phyloP scores from a whole-genome alignment of 1,140 invertebrate species.

The Euura saliciscinereae region DNA sequence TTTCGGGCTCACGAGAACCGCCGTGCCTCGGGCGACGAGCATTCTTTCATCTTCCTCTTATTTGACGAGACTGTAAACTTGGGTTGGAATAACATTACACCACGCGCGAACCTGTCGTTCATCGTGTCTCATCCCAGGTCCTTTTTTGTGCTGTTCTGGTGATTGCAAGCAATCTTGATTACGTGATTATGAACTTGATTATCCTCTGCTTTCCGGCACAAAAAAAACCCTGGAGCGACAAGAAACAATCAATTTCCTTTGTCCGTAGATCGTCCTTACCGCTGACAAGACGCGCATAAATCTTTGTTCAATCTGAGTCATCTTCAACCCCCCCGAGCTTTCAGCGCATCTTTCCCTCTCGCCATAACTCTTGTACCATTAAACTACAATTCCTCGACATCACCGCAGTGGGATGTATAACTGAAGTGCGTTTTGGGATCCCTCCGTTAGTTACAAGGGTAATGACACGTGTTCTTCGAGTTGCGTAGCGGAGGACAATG shows the following conservation, averaged over 20 bases:
- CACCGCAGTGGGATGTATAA: conserved; percentile 2
- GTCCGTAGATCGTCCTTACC: neutral
- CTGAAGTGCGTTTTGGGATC: conserved; percentile 8
- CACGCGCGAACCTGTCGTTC: too few relatives aligned
- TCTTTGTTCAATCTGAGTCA: conserved; percentile 38
- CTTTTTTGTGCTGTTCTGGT: too few relatives aligned
- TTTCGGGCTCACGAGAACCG: neutral
- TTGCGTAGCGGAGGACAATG: neutral
- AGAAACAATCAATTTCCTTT: conserved; percentile 1
- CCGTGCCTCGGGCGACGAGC: neutral
- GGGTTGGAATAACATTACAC: too few relatives aligned
- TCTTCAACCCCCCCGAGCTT: conserved; percentile 34
- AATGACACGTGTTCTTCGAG: conserved; percentile 24
- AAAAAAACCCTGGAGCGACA: neutral
- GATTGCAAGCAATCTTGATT: too few relatives aligned
- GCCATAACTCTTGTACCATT: conserved; percentile 28
- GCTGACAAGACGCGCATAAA: conserved; percentile 36
- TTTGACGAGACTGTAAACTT: too few relatives aligned
- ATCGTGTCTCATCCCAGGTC: too few relatives aligned
- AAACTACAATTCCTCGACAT: conserved; percentile 37
- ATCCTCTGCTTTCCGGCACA: neutral
- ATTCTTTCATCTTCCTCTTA: neutral
- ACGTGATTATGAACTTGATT: too few relatives aligned
- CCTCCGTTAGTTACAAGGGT: conserved; percentile 12
- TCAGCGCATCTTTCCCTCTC: conserved; percentile 23